Percentiles rank a stretch among this genome's conserved stretches.
These are phyloP conservation scores for Eupithecia vulgata DNA, from an alignment of 2,888 invertebrate species.

Conservation along the genomic window DNA sequence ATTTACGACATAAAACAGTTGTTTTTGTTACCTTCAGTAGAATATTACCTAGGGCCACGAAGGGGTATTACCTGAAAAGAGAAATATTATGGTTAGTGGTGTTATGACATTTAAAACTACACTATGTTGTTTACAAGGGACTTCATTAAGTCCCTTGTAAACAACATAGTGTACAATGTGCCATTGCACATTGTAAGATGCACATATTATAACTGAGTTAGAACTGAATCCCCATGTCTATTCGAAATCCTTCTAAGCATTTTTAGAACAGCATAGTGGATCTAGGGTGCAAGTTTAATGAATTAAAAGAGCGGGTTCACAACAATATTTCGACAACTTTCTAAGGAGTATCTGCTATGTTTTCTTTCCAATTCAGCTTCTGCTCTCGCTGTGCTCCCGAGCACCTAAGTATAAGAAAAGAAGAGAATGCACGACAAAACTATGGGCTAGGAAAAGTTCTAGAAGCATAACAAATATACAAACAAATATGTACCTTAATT, in stretches of 20 bases:
- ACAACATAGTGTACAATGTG: too few relatives aligned
- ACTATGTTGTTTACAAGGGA: neutral
- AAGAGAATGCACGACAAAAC: neutral
- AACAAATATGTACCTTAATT: neutral
- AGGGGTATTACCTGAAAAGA: conserved; percentile 8
- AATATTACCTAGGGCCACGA: neutral
- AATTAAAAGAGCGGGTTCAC: neutral
- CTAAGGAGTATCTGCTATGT: neutral
- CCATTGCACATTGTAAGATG: too few relatives aligned
- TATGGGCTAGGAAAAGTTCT: neutral
- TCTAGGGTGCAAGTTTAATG: neutral
- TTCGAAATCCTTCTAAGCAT: neutral
- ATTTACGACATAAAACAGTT: conserved; percentile 45
- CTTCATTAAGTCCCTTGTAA: too few relatives aligned
- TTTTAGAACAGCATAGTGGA: neutral
- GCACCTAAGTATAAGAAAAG: neutral
- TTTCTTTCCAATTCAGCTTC: neutral
- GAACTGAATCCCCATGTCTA: neutral
- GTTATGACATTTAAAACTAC: neutral
- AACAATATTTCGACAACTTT: neutral
- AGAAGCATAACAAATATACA: neutral
- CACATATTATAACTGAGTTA: neutral
- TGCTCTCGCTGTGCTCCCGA: neutral
- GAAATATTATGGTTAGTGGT: neutral
- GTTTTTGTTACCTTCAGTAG: conserved; percentile 14